Conservation (phyloP, 1,140 invertebrate genomes). For the Oryctes rhinoceros region DNA sequence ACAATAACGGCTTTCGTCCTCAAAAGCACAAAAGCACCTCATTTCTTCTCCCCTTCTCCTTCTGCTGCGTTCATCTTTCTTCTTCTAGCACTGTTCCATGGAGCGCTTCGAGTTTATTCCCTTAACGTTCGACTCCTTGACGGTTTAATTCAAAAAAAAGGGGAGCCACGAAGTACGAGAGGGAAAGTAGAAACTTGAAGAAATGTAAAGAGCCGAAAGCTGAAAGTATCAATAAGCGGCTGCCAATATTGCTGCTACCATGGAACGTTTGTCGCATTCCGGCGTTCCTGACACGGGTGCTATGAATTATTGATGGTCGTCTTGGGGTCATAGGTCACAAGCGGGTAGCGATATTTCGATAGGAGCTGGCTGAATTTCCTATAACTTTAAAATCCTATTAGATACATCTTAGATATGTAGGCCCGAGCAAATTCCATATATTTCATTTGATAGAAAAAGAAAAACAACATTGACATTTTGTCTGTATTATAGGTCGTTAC, state of each 20-base stretch:
- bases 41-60: not conserved
- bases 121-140: conserved; percentile 10
- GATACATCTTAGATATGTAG: not conserved
- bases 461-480: not conserved
- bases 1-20: not conserved
- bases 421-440: not conserved
- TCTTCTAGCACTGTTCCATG: no score
- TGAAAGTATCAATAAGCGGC: conserved; percentile 14
- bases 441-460: not conserved
- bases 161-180: conserved; percentile 7
- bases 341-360: not conserved
- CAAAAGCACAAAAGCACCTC: not conserved
- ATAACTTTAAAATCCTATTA: conserved; percentile 10
- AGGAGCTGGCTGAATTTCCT: not conserved
- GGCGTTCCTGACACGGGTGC: not conserved
- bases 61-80: not conserved
- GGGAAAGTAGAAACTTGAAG: not conserved
- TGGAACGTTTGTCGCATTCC: conserved; percentile 6
- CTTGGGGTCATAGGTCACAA: conserved; percentile 6
- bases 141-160: conserved; percentile 13
- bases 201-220: conserved; percentile 21
- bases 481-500: not conserved
- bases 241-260: conserved; percentile 4
- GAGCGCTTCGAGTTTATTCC: not conserved
- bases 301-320: conserved; percentile 18